Evolutionary conservation across 2,888 invertebrate genomes (phyloP).

Genomic region (Diarsia mendica): DNA sequence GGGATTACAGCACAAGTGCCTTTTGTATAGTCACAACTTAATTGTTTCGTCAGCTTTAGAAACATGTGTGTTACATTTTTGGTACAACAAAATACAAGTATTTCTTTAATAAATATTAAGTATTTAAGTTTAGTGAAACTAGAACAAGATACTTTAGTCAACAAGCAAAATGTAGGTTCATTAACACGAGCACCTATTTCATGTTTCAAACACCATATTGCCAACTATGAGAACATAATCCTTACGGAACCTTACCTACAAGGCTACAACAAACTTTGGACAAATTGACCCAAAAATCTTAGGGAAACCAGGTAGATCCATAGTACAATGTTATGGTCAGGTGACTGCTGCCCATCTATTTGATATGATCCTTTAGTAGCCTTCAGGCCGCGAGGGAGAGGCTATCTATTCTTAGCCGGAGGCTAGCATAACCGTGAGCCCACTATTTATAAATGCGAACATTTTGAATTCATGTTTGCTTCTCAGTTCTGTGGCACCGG

Average conservation of each 20-base stretch:
- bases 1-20: not conserved
- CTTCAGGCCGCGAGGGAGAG: conserved; percentile 3
- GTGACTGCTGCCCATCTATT: conserved; percentile 40
- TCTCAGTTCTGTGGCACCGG: not conserved
- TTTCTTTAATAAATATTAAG: not conserved
- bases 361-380: conserved; percentile 47
- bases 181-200: not conserved
- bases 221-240: not conserved
- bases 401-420: conserved; percentile 27
- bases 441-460: conserved; percentile 17
- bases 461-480: conserved; percentile 11
- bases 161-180: not conserved
- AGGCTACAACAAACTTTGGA: conserved; percentile 28
- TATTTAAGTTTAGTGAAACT: not conserved
- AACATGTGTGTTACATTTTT: not conserved
- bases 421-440: not conserved
- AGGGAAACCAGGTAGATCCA: conserved; percentile 46
- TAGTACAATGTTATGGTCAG: conserved; percentile 37
- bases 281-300: conserved; percentile 41
- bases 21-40: not conserved
- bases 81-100: not conserved
- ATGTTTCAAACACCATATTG: conserved; percentile 1
- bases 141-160: not conserved
- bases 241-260: conserved; percentile 1
- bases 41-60: not conserved